These are phyloP conservation scores for Malacosoma neustria DNA, from an alignment of 2,888 invertebrate species.

Conservation along the genomic window DNA sequence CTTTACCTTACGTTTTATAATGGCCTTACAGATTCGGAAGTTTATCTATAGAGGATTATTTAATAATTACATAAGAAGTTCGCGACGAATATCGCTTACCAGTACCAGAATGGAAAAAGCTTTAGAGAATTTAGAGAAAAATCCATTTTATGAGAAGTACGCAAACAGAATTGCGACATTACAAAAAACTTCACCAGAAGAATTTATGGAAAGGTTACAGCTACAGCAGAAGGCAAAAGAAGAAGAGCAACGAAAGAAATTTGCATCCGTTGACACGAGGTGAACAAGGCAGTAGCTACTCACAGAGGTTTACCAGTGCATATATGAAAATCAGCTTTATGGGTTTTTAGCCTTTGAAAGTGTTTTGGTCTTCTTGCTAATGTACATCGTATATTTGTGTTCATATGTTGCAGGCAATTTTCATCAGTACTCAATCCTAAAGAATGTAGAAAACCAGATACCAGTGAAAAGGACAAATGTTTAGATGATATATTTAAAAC, in stretches of 20 bases:
- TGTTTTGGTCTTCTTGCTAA: too few relatives aligned
- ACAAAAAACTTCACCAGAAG: slow-evolving; percentile 84
- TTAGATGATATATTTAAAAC: slow-evolving; percentile 85
- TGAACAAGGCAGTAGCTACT: too few relatives aligned
- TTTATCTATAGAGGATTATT: not conserved
- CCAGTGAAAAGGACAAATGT: slow-evolving; percentile 46
- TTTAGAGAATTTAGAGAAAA: slow-evolving; percentile 73
- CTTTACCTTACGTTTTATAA: too few relatives aligned
- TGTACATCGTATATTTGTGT: too few relatives aligned
- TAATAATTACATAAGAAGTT: not conserved
- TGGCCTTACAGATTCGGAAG: not conserved
- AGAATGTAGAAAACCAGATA: slow-evolving; percentile 31
- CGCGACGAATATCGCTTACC: not conserved
- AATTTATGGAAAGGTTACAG: slow-evolving; percentile 80
- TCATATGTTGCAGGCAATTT: slow-evolving; percentile 58
- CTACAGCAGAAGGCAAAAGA: slow-evolving; percentile 47
- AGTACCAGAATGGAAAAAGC: slow-evolving; percentile 51
- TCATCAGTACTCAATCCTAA: slow-evolving; percentile 81
- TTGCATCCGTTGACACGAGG: slow-evolving; percentile 54
- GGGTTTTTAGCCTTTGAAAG: too few relatives aligned
- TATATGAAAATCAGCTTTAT: too few relatives aligned
- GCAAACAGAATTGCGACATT: slow-evolving; percentile 82
- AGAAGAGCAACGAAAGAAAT: slow-evolving; percentile 42
- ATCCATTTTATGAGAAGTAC: slow-evolving; percentile 90
- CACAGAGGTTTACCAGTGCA: too few relatives aligned